These are phyloP conservation scores for Denticeps clupeoides DNA, from an alignment of 2,797 vertebrate genomes.

Conservation along the genomic window DNA sequence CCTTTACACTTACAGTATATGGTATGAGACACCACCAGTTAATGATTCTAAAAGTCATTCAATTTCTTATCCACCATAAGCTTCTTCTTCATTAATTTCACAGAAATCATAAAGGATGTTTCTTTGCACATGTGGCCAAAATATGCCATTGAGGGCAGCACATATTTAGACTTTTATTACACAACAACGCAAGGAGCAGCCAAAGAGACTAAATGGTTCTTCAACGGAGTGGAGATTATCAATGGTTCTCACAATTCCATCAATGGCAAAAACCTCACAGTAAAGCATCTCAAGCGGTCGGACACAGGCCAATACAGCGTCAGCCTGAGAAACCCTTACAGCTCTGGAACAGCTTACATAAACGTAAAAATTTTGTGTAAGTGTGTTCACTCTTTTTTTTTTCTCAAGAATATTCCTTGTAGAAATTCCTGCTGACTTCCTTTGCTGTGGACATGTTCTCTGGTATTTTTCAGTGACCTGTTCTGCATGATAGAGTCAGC, in stretches of 20 bases:
- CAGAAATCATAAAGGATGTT: slow-evolving; percentile 45
- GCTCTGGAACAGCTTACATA: slow-evolving; percentile 13
- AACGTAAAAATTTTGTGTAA: slow-evolving; percentile 63
- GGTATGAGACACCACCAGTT: slow-evolving; percentile 38
- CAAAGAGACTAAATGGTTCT: slow-evolving; percentile 52
- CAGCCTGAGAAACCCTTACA: slow-evolving; percentile 61
- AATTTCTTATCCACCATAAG: not conserved
- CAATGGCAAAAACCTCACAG: slow-evolving; percentile 36
- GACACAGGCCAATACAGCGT: slow-evolving; percentile 61
- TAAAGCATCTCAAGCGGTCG: slow-evolving; percentile 35
- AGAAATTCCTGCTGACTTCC: not conserved
- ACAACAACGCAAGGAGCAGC: slow-evolving; percentile 37
- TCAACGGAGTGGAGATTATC: slow-evolving; percentile 35
- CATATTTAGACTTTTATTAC: slow-evolving; percentile 45
- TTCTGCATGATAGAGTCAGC: not conserved
- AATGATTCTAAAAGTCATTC: not conserved
- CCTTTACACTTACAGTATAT: slow-evolving; percentile 47
- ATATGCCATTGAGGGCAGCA: slow-evolving; percentile 34
- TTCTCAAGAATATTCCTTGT: not conserved
- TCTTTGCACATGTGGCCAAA: slow-evolving; percentile 18
- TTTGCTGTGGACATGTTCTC: too few species aligned
- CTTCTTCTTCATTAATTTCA: not conserved
- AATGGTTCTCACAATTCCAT: slow-evolving; percentile 33
- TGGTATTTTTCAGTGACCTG: not conserved
- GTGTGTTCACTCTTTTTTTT: slow-evolving; percentile 15